Evolutionary conservation across 2,113 vertebrate genomes (phyloP), one percentile per base, ranked within the genome.

Genomic region (Actenoides lindsayi): DNA sequence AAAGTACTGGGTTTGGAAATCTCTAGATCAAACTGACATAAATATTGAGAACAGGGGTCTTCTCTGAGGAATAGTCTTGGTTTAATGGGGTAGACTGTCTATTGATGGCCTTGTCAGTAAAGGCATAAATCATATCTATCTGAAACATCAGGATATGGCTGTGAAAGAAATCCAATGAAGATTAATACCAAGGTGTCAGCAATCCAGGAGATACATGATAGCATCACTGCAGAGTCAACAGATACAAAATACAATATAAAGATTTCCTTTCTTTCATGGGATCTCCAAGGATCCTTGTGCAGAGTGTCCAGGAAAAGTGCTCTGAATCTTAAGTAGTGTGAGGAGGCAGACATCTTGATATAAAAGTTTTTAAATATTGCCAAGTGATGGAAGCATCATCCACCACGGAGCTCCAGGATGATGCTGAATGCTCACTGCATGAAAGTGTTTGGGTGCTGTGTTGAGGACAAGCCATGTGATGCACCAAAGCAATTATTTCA

Each of bases 301-400:
- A 82, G 25, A 56, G 21, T 2, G 2, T 69, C n/a, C 62, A 35
- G 87, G 74, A 60, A 71, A 44, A 85, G 57, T 57, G 69, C 14
- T 93, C 44, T 87, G 90, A 96, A 96, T 96, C 77, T 60, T 82
- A 84, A 97, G 37, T 7, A 69, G 48, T 6, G 17, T 69, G 67
- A 88, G 44, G 60, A 83, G 37, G 13, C 59, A 88, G 50, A 28
- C 16, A 85, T 54, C 5, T 21, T 64, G 50, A 77, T 82, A 68
- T 84, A 92, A 87, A 68, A 31, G 16, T 57, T 31, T 39, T 89
- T 87, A 94, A 74, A 64, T 87, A 46, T 37, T 73, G n/a, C 41
- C 1, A 10, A 76, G 44, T 25, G 15, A 71, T 74, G 48, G 77
- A 48, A 83, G 16, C 41, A 53, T 68, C 41, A 53, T 68, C 53